phyloP scores from a whole-genome alignment of 2,888 invertebrate species.

The Helleia helle region DNA sequence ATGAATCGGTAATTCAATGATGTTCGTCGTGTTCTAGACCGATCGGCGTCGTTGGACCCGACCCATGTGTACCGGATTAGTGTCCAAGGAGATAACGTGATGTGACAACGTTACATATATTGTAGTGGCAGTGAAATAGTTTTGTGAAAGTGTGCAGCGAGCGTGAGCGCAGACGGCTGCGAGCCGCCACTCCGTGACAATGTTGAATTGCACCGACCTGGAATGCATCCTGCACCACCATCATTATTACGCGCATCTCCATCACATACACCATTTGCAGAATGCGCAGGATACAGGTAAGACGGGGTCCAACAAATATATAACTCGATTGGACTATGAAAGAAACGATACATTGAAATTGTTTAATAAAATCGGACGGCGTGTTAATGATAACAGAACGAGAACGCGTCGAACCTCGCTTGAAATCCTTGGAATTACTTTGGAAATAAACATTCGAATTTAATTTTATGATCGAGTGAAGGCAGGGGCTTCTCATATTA shows the following conservation, averaged over 20 bases:
- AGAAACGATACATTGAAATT: conserved; percentile 46
- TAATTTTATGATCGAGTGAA: conserved; percentile 29
- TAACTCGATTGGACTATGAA: conserved; percentile 42
- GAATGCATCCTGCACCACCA: conserved; percentile 85
- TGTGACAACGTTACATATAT: conserved; percentile 66
- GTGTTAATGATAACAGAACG: conserved; percentile 53
- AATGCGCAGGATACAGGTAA: conserved; percentile 77
- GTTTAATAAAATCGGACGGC: conserved; percentile 44
- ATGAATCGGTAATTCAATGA: conserved; percentile 26
- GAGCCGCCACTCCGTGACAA: conserved; percentile 60
- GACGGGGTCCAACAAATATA: conserved; percentile 18
- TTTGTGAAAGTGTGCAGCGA: conserved; percentile 70
- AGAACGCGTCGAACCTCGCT: conserved; percentile 19
- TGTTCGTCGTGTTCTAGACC: conserved; percentile 41
- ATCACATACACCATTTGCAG: conserved; percentile 80
- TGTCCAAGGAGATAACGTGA: conserved; percentile 64
- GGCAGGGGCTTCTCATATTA: conserved; percentile 28
- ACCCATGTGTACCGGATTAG: conserved; percentile 33
- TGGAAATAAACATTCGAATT: conserved; percentile 26
- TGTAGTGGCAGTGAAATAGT: conserved; percentile 64
- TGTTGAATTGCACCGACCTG: conserved; percentile 85
- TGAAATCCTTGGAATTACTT: conserved; percentile 33
- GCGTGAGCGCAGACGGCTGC: conserved; percentile 50
- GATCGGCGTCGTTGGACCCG: conserved; percentile 46
- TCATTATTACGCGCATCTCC: conserved; percentile 82